These are phyloP conservation scores for Eulemur mongoz DNA, from an alignment of 2,797 vertebrate genomes.

Conservation along the genomic window DNA sequence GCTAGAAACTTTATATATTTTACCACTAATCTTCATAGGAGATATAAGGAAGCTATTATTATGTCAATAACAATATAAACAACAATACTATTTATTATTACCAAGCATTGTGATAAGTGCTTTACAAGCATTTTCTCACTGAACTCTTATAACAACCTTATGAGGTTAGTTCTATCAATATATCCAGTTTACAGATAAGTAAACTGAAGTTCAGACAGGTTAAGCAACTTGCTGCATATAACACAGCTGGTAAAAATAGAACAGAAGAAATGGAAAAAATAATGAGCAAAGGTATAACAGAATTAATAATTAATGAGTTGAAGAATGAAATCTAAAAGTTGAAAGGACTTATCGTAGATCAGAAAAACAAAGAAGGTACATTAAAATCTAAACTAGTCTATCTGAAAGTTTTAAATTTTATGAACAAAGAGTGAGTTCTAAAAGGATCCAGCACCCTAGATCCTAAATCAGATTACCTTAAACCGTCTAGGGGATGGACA, in stretches of 20 bases:
- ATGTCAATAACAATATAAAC: neutral
- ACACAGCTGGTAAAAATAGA: neutral
- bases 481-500: neutral
- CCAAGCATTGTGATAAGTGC: neutral
- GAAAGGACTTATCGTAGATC: neutral
- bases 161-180: neutral
- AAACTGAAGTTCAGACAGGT: neutral
- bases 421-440: neutral
- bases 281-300: neutral
- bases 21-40: neutral
- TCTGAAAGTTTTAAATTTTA: conserved; percentile 6
- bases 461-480: neutral
- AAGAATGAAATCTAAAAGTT: neutral
- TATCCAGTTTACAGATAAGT: neutral
- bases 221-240: neutral
- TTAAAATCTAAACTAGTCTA: neutral
- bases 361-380: neutral
- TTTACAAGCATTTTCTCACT: neutral
- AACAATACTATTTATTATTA: neutral
- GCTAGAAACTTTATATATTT: neutral
- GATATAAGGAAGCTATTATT: conserved; percentile 1
- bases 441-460: neutral
- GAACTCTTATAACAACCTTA: neutral
- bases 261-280: neutral
- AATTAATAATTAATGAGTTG: neutral